These are phyloP conservation scores for Hylomyscus alleni DNA, from an alignment of 2,797 vertebrate species.

Conservation along the genomic window DNA sequence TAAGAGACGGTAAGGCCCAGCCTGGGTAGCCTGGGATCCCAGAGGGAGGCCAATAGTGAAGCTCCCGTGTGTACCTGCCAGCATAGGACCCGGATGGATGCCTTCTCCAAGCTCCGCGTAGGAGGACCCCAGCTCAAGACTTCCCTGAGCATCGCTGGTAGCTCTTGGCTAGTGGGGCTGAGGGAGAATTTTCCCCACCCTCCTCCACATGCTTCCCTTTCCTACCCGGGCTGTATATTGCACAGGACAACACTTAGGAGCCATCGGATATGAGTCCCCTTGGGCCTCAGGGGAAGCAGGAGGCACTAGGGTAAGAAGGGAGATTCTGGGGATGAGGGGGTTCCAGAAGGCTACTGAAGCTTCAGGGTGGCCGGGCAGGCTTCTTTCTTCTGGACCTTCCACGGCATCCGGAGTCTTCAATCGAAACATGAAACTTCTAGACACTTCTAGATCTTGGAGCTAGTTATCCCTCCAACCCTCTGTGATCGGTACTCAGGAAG, in stretches of 20 bases:
- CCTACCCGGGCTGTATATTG: constrained; percentile 82
- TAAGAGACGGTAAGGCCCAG: not conserved
- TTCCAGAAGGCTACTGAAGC: constrained; percentile 1
- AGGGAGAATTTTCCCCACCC: not conserved
- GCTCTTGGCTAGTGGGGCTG: not conserved
- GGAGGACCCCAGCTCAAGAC: not conserved
- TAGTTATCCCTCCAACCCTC: constrained; percentile 33
- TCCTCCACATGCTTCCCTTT: not conserved
- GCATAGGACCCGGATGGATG: not conserved
- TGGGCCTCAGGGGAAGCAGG: constrained; percentile 61
- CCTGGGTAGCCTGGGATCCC: not conserved
- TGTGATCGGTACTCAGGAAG: constrained; percentile 74
- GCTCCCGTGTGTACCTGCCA: not conserved
- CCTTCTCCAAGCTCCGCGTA: not conserved
- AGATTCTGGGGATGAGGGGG: constrained; percentile 6
- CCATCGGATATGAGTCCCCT: constrained; percentile 41
- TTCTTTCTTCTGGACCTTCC: not conserved
- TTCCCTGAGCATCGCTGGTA: not conserved
- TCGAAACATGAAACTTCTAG: constrained; percentile 62
- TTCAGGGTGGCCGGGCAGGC: not conserved
- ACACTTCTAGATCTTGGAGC: constrained; percentile 75
- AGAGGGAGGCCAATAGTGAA: not conserved
- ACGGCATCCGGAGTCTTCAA: constrained; percentile 36
- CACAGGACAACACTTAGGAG: constrained; percentile 84
- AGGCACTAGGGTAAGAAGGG: constrained; percentile 33